These are phyloP conservation scores for Tiliacea citrago DNA, from an alignment of 2,888 invertebrate genomes.

Conservation along the genomic window DNA sequence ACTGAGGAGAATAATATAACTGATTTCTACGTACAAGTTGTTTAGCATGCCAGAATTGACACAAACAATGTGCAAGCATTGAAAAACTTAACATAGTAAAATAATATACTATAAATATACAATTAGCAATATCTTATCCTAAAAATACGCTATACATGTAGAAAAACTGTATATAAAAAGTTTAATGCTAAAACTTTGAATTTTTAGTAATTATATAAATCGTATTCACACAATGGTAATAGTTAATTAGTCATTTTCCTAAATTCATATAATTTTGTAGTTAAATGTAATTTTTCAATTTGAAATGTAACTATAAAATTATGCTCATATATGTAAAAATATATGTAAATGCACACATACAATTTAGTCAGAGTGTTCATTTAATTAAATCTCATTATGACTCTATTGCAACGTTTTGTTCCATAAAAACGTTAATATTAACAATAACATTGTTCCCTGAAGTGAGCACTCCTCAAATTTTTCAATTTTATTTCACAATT, in stretches of 20 bases:
- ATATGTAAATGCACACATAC: slow-evolving; percentile 64
- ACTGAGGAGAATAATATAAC: slow-evolving; percentile 11
- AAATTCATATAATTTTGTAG: slow-evolving; percentile 62
- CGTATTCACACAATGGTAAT: slow-evolving; percentile 70
- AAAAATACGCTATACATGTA: slow-evolving; percentile 81
- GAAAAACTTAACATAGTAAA: slow-evolving; percentile 74
- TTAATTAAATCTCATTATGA: slow-evolving; percentile 67
- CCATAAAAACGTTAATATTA: slow-evolving; percentile 59
- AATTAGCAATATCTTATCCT: slow-evolving; percentile 81
- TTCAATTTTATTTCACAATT: slow-evolving; percentile 71
- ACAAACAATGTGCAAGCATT: slow-evolving; percentile 71
- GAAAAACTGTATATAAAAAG: slow-evolving; percentile 83
- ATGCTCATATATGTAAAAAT: slow-evolving; percentile 64
- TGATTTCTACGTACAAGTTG: slow-evolving; percentile 5
- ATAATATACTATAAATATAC: slow-evolving; percentile 80
- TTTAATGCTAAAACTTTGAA: slow-evolving; percentile 72
- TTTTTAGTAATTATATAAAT: slow-evolving; percentile 67
- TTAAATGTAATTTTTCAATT: slow-evolving; percentile 56
- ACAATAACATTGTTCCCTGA: slow-evolving; percentile 79
- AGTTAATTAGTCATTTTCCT: slow-evolving; percentile 55
- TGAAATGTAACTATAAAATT: slow-evolving; percentile 65
- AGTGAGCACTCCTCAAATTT: slow-evolving; percentile 78
- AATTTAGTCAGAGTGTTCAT: slow-evolving; percentile 63
- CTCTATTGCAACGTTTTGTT: slow-evolving; percentile 57
- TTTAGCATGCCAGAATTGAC: slow-evolving; percentile 54